phyloP scores from a whole-genome alignment of 2,888 invertebrate species.

The Ophion ellenae region DNA sequence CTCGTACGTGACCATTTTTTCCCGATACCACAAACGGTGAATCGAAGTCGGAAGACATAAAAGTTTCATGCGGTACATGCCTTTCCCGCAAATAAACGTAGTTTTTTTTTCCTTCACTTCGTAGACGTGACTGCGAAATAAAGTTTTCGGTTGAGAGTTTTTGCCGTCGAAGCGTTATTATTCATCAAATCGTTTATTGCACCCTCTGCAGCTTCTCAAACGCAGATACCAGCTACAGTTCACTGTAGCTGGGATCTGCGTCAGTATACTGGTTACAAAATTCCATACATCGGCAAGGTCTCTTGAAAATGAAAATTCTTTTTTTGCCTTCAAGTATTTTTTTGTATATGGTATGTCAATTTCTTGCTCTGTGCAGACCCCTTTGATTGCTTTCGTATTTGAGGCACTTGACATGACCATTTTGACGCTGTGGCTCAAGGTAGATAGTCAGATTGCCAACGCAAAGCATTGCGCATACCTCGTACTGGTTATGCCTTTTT shows the following conservation, averaged over 20 bases:
- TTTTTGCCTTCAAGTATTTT: neutral
- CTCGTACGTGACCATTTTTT: slow-evolving; percentile 17
- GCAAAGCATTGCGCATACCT: neutral
- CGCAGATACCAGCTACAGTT: too few species aligned
- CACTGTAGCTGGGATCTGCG: too few species aligned
- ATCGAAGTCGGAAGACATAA: slow-evolving; percentile 40
- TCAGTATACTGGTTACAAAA: neutral
- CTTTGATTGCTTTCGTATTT: neutral
- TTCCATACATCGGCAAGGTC: neutral
- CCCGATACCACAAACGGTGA: slow-evolving; percentile 13
- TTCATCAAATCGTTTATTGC: neutral
- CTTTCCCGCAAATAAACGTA: slow-evolving; percentile 34
- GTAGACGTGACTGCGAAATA: slow-evolving; percentile 18
- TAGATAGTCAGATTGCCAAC: too few species aligned
- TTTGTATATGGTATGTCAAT: neutral
- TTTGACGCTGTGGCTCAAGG: neutral
- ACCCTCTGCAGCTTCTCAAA: too few species aligned
- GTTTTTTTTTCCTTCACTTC: slow-evolving; percentile 25
- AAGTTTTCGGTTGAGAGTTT: slow-evolving; percentile 15
- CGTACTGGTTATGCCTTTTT: neutral
- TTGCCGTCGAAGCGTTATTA: neutral
- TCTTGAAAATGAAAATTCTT: neutral
- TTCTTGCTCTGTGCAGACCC: neutral
- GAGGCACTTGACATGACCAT: neutral
- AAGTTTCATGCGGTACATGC: slow-evolving; percentile 4